Conservation (phyloP, 2,888 invertebrate genomes). For the Netelia fuscicornis region DNA sequence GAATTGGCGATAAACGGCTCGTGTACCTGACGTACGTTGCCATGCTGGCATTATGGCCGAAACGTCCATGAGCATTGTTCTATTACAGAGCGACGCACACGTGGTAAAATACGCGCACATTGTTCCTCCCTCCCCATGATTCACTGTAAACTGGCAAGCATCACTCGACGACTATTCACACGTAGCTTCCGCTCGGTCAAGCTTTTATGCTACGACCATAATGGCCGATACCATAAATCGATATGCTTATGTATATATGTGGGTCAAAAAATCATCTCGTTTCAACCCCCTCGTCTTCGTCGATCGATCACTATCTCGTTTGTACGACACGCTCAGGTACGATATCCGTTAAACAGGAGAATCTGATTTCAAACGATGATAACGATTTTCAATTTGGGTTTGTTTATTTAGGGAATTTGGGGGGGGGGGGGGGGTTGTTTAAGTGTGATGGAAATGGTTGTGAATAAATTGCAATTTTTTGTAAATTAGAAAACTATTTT, state of each 20-base stretch:
- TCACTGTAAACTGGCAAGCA: background rate
- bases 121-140: background rate
- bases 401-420: too few relatives aligned
- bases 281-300: too few relatives aligned
- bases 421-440: too few relatives aligned
- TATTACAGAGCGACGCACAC: background rate
- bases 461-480: too few relatives aligned
- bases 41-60: slow-evolving; percentile 39
- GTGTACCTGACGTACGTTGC: slow-evolving; percentile 59
- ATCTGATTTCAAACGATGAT: too few relatives aligned
- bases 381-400: too few relatives aligned
- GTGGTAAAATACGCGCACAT: slow-evolving; percentile 26
- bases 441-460: too few relatives aligned
- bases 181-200: background rate
- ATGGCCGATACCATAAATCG: background rate
- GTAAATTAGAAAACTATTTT: too few relatives aligned
- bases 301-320: too few relatives aligned
- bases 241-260: background rate
- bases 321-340: too few relatives aligned
- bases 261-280: too few relatives aligned
- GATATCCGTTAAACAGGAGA: too few relatives aligned
- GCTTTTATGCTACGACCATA: background rate
- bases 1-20: slow-evolving; percentile 61
- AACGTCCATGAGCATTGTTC: slow-evolving; percentile 2
- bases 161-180: background rate